Evolutionary conservation across 2,113 vertebrate genomes (phyloP), one percentile per base, ranked within the genome.

Genomic region (Theropithecus gelada): DNA sequence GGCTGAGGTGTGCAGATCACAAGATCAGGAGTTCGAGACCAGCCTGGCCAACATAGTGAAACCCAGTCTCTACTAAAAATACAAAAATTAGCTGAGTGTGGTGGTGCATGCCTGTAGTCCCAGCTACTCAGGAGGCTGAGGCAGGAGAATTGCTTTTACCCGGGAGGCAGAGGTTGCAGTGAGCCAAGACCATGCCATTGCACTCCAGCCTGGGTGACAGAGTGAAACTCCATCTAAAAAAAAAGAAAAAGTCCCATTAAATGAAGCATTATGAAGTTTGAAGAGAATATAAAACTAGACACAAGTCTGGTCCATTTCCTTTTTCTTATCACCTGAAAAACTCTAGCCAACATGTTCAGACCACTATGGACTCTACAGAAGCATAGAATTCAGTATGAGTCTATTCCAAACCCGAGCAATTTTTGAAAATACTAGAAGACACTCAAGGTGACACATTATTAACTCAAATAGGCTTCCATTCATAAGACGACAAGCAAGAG

Each of bases 181-280:
- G 11, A 48, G 48, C 48, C 11, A 48, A 13, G 48, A 48, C 11
- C 48, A 13, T 48, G 48, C 48, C 48, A 48, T 48, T 48, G 48
- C 48, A 48, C 48, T 48, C 48, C 48, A 48, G 48, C 48, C 48
- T 48, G 48, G 48, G 48, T 48, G 11, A 48, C 11, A 48, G 48
- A 48, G 48, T 48, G 11, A 48, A 48, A 48, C 48, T 48, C 48
- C 48, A 48, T 48, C 48, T 48, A 13, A 48, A 48, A 48, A 13
- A 48, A 48, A 13, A 48, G 48, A 78, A 93, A 82, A 83, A 45
- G 64, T 55, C 64, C n/a, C 76, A 83, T 52, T 66, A 86, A 90
- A 87, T 75, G 48, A 82, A 96, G 2, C 30, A 83, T 61, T 68
- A 96, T 27, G 2, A 97, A 82, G 38, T 89, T 93, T 87, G 9